Percentiles rank a stretch among this genome's conserved stretches.
Conservation (phyloP, 2,797 vertebrate genomes). For the Peromyscus nudipes region DNA sequence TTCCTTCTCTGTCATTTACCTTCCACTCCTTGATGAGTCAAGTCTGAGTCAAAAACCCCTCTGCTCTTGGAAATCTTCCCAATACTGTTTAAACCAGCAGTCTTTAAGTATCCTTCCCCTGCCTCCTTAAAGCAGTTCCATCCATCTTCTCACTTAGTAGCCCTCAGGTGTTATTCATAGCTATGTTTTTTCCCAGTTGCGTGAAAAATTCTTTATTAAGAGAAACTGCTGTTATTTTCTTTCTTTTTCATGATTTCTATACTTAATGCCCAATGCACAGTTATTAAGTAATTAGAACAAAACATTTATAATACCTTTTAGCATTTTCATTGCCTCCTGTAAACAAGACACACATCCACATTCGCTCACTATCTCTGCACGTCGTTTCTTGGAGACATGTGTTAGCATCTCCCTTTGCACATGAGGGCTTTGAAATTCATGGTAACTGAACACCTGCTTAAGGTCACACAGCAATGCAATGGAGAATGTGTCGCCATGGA, state of each 20-base stretch:
- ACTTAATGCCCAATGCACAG: not conserved
- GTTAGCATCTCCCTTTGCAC: not conserved
- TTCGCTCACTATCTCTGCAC: conserved; percentile 2
- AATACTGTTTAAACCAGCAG: not conserved
- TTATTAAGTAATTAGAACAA: conserved; percentile 46
- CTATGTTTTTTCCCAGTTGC: not conserved
- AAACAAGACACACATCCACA: not conserved
- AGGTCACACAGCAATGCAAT: not conserved
- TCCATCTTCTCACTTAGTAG: not conserved
- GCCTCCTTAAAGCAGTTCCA: not conserved
- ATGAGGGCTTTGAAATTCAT: not conserved
- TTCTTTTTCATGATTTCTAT: not conserved
- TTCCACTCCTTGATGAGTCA: not conserved
- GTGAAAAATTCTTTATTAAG: not conserved
- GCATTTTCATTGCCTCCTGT: not conserved
- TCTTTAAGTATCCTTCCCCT: not conserved
- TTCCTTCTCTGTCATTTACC: not conserved
- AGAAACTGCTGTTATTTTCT: not conserved
- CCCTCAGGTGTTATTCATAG: not conserved
- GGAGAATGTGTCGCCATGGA: not conserved
- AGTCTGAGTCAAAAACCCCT: not conserved
- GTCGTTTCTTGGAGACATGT: not conserved
- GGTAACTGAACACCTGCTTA: conserved; percentile 12
- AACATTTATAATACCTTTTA: conserved; percentile 46
- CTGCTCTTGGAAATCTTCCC: not conserved